phyloP scores from a whole-genome alignment of 2,888 invertebrate genomes.

The Didymodactylos carnosus region DNA sequence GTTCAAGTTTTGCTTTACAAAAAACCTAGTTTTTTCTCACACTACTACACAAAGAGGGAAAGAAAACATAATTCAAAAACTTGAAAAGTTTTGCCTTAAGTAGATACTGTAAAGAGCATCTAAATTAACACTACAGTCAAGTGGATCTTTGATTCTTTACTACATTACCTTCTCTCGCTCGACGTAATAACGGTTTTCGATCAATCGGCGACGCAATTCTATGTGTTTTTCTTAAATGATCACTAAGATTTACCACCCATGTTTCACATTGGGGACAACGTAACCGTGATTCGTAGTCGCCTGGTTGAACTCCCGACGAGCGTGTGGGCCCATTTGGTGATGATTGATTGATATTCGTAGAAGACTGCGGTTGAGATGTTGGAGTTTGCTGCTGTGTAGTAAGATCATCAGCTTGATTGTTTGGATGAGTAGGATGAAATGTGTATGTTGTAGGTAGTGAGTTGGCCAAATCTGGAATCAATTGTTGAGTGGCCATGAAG shows the following conservation, averaged over 20 bases:
- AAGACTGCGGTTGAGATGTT: background rate
- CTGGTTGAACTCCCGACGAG: background rate
- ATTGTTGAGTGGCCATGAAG: background rate
- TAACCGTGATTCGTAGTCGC: background rate
- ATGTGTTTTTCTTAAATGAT: background rate
- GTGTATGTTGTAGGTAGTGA: background rate
- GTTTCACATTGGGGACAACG: background rate
- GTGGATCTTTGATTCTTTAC: too few species aligned
- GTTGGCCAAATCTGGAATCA: background rate
- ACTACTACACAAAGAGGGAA: too few species aligned
- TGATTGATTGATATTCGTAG: background rate
- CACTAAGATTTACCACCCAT: background rate
- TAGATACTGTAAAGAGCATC: too few species aligned
- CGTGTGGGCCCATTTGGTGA: background rate
- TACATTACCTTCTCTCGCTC: too few species aligned
- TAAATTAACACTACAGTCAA: too few species aligned
- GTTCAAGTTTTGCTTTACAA: too few species aligned
- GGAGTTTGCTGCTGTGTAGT: background rate
- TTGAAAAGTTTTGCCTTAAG: too few species aligned
- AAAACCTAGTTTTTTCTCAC: too few species aligned
- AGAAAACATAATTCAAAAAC: too few species aligned
- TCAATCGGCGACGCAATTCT: background rate
- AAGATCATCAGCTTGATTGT: background rate
- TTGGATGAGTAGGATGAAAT: background rate
- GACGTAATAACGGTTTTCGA: background rate